Percentiles rank a stretch among this genome's conserved stretches.
These are phyloP conservation scores for Azorinus chamasolen DNA, from an alignment of 2,888 invertebrate species.

Conservation along the genomic window DNA sequence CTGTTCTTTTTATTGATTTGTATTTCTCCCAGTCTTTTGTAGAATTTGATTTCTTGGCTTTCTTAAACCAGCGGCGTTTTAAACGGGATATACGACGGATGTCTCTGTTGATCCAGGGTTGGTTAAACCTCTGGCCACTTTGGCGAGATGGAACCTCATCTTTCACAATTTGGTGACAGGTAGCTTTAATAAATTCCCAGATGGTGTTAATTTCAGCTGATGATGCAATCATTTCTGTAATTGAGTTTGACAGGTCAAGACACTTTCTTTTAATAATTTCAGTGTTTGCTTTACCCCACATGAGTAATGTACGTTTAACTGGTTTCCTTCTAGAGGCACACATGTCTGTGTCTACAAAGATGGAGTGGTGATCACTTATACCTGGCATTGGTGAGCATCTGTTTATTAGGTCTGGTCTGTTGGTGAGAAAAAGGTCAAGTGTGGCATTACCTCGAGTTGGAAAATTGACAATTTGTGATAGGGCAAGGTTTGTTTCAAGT, in stretches of 20 bases:
- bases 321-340: slow-evolving; percentile 9
- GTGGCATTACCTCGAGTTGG: slow-evolving; percentile 23
- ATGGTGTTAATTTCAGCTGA: background rate
- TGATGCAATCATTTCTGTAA: no score
- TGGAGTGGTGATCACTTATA: slow-evolving; percentile 31
- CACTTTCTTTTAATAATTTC: no score
- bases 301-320: slow-evolving; percentile 4
- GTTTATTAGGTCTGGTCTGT: slow-evolving; percentile 28
- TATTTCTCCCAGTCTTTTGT: background rate
- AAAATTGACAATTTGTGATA: slow-evolving; percentile 19
- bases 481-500: slow-evolving; percentile 14
- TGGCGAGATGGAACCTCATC: slow-evolving; percentile 1
- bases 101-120: slow-evolving; percentile 2
- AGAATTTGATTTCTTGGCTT: slow-evolving; percentile 3
- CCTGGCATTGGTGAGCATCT: slow-evolving; percentile 18
- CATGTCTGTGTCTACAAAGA: slow-evolving; percentile 21
- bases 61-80: background rate
- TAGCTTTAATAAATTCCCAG: background rate
- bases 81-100: background rate
- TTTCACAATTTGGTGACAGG: background rate
- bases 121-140: slow-evolving; percentile 1
- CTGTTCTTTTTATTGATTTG: background rate
- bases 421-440: slow-evolving; percentile 36
- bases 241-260: no score
- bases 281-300: slow-evolving; percentile 15